Conservation (phyloP, 2,888 invertebrate genomes). For the Dioctria linearis region DNA sequence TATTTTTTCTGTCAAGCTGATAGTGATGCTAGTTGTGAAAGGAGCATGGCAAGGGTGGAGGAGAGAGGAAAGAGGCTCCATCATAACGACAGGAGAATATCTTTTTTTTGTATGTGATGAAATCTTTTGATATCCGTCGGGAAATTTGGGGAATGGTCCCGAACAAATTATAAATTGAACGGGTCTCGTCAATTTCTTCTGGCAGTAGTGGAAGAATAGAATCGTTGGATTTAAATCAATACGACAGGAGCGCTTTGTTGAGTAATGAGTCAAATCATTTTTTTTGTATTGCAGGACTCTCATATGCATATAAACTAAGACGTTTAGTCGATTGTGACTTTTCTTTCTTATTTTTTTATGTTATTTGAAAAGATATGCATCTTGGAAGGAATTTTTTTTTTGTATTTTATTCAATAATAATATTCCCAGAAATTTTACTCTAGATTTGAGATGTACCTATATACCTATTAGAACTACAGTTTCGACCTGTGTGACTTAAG, state of each 20-base stretch:
- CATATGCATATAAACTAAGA: too few relatives aligned
- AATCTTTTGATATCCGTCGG: conserved; percentile 47
- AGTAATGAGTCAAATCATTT: too few relatives aligned
- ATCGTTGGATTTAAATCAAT: conserved; percentile 36
- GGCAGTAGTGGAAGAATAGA: neutral
- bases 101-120: conserved; percentile 18
- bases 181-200: conserved; percentile 40
- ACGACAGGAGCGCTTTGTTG: conserved; percentile 35
- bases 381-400: too few relatives aligned
- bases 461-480: too few relatives aligned
- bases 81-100: neutral
- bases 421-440: too few relatives aligned
- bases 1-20: neutral
- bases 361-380: too few relatives aligned
- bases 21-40: neutral
- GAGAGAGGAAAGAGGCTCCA: neutral
- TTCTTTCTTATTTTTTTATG: too few relatives aligned
- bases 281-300: too few relatives aligned
- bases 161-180: conserved; percentile 46
- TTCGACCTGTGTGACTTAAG: too few relatives aligned
- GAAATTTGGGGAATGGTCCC: conserved; percentile 34
- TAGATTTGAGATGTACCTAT: too few relatives aligned
- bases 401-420: too few relatives aligned
- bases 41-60: neutral
- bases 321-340: too few relatives aligned